Base-by-base conservation (phyloP, 2,113 vertebrate genomes). In the Clarias macrocephalus region DNA sequence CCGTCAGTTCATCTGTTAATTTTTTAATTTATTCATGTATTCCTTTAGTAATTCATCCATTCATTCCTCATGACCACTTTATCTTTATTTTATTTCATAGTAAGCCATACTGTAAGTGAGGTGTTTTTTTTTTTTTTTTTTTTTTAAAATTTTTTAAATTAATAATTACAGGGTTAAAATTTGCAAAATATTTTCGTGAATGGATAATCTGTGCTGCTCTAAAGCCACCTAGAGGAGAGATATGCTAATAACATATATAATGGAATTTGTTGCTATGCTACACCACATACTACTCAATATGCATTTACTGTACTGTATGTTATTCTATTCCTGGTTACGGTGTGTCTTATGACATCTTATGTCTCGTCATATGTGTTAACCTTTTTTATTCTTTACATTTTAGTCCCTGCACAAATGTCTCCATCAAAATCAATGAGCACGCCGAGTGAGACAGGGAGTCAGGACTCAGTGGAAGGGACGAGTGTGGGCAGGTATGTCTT, bases 351-450 rank as follows among this genome's bases (percentile, higher is more conserved):
- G 76, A 57, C 7, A 8, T 48, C 48, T 25, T 42, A 21, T 7
- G 25, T 77, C 7, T 70, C 11, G 28, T 56, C 4, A 6, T 19
- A 16, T 16, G 2, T 76, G 25, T 30, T 37, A 28, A 68, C 28
- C 15, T 23, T 84, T 63, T 59, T 25, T 79, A 52, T 77, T 77
- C 12, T 18, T 10, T 87, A 62, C 95, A 94, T 85, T 96, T 96
- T 95, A 99, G 98, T 99, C 94, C 98, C 97, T 93, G 97, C 97
- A 94, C 97, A 97, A 93, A 96, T 98, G 96, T 99, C 98, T 93
- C 97, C 98, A 90, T 98, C 97, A 93, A 99, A 99, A 95, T 98
- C 98, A 93, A 94, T 97, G 96, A 98, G 98, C 96, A 98, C 98
- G n/a, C 97, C 97, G 94, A 99, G 98, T 92, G 98, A 99, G 85